Conservation (phyloP, 2,888 invertebrate species). For the Drosophila yooni region DNA sequence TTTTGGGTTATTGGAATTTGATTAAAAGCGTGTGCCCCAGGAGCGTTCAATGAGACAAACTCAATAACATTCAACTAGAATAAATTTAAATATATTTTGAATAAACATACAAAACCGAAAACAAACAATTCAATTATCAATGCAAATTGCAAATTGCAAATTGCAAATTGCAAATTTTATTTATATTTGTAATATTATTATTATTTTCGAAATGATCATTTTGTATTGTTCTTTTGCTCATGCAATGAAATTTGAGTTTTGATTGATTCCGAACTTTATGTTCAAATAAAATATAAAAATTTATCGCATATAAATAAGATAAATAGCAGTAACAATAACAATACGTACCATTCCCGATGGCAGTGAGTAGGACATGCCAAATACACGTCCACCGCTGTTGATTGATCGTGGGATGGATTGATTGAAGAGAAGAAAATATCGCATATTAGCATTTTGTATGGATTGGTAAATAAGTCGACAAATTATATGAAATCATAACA, state of each 20-base stretch:
- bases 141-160: slow-evolving; percentile 63
- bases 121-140: slow-evolving; percentile 67
- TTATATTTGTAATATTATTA: slow-evolving; percentile 13
- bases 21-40: slow-evolving; percentile 78
- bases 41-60: slow-evolving; percentile 79
- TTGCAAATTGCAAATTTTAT: slow-evolving; percentile 47
- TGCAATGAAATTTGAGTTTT: slow-evolving; percentile 65
- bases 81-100: slow-evolving; percentile 53
- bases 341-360: slow-evolving; percentile 86
- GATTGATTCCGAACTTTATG: slow-evolving; percentile 54
- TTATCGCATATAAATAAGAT: slow-evolving; percentile 36
- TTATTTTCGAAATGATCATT: slow-evolving; percentile 7
- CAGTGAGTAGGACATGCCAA: slow-evolving; percentile 85
- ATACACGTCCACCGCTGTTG: slow-evolving; percentile 84
- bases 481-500: slow-evolving; percentile 7
- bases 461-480: slow-evolving; percentile 14
- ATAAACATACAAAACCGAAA: slow-evolving; percentile 60
- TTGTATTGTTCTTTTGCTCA: slow-evolving; percentile 41
- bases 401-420: slow-evolving; percentile 21
- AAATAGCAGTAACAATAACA: not conserved
- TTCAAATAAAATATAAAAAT: slow-evolving; percentile 49
- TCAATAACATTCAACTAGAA: slow-evolving; percentile 78
- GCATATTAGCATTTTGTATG: slow-evolving; percentile 53
- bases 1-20: slow-evolving; percentile 12
- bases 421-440: slow-evolving; percentile 41